Evolutionary conservation across 2,888 invertebrate genomes (phyloP).

Genomic region (Gymnocheta viridis): DNA sequence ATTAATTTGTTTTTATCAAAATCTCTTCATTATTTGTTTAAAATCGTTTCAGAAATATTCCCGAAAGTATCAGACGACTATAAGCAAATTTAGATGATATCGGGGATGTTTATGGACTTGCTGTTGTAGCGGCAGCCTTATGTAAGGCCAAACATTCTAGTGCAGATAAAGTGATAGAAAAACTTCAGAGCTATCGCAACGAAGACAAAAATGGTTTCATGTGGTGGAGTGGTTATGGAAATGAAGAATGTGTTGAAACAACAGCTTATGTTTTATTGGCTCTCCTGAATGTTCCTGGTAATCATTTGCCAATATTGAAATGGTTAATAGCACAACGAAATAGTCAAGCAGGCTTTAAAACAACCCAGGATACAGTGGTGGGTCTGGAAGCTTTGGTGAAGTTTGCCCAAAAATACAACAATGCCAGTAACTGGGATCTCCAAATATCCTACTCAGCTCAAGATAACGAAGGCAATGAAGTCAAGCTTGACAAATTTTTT

Average conservation of each 20-base stretch:
- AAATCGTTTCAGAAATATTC: conserved; percentile 26
- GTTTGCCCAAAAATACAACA: conserved; percentile 84
- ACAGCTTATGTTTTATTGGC: conserved; percentile 93
- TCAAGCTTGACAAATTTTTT: conserved; percentile 1
- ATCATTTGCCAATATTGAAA: conserved; percentile 83
- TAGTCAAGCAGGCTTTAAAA: conserved; percentile 86
- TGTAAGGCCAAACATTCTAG: conserved; percentile 87
- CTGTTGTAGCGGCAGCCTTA: conserved; percentile 88
- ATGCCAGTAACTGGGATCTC: conserved; percentile 65
- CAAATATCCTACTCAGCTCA: conserved; percentile 24
- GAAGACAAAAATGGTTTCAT: conserved; percentile 83
- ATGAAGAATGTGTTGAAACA: conserved; percentile 88
- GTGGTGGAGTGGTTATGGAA: conserved; percentile 87
- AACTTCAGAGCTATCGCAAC: conserved; percentile 82
- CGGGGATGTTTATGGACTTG: conserved; percentile 88
- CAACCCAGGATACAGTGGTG: conserved; percentile 89
- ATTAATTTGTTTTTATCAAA: neutral
- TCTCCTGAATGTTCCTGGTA: conserved; percentile 77
- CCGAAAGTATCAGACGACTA: conserved; percentile 84
- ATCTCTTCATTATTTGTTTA: neutral
- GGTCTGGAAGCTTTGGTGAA: conserved; percentile 86
- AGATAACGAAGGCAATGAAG: neutral
- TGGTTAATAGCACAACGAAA: conserved; percentile 88
- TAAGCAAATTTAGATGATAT: conserved; percentile 87
- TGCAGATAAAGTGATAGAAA: conserved; percentile 82